Evolutionary conservation across 2,113 vertebrate species (phyloP).

Genomic region (Lampris megalopsis): DNA sequence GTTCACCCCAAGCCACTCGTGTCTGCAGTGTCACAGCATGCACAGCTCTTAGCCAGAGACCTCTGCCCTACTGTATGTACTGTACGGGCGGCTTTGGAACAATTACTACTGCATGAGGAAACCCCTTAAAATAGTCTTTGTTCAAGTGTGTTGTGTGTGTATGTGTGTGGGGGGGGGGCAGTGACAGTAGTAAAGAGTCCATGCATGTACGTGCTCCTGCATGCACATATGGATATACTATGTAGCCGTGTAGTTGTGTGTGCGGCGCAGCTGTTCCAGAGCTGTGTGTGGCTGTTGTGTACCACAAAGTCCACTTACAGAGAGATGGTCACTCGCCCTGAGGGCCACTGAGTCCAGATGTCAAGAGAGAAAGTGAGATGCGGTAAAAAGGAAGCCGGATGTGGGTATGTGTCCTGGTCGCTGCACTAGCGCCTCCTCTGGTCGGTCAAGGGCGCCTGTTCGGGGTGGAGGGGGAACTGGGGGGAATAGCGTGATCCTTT

Average conservation of each 20-base stretch:
- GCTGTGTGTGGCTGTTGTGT: constrained; percentile 13
- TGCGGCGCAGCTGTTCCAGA: not conserved
- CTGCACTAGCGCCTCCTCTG: too few species aligned
- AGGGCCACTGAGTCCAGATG: constrained; percentile 51
- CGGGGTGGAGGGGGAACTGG: too few species aligned
- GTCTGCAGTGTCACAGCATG: constrained; percentile 39
- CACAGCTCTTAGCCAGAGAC: constrained; percentile 48
- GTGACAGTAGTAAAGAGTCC: not conserved
- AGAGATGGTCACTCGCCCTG: constrained; percentile 25
- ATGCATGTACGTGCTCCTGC: constrained; percentile 6
- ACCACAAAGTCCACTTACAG: constrained; percentile 24
- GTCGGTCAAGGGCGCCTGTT: too few species aligned
- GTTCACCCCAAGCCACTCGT: constrained; percentile 30
- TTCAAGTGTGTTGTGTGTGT: constrained; percentile 1
- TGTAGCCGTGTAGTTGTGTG: not conserved
- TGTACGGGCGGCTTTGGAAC: constrained; percentile 23
- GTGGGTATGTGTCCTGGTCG: too few species aligned
- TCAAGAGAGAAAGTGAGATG: constrained; percentile 32
- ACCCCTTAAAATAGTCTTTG: constrained; percentile 47
- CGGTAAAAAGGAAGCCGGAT: not conserved
- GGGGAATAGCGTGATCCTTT: too few species aligned
- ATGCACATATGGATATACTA: constrained; percentile 1
- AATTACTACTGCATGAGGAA: constrained; percentile 55
- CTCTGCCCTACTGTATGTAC: constrained; percentile 27
- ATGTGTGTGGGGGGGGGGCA: not conserved